phyloP scores from a whole-genome alignment of 2,113 vertebrate species.

The Riparia riparia region DNA sequence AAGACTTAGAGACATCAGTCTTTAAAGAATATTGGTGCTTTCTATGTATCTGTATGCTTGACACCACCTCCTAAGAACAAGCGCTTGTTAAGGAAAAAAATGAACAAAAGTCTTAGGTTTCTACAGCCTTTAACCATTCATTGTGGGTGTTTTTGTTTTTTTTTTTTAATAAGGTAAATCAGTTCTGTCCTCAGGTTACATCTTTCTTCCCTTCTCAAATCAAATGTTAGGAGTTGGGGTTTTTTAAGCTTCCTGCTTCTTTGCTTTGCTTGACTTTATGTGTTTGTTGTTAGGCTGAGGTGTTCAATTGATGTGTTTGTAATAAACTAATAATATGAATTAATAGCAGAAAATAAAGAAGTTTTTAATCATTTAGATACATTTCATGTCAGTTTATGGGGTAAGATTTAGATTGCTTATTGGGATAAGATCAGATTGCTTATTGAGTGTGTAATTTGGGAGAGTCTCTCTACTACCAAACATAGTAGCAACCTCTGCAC shows the following conservation, averaged over 20 bases:
- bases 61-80: not conserved
- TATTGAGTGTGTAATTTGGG: not conserved
- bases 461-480: not conserved
- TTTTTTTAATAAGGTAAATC: not conserved
- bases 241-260: not conserved
- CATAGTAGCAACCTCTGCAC: not conserved
- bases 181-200: not conserved
- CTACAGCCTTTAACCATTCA: not conserved
- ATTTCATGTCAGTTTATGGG: not conserved
- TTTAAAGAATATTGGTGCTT: not conserved
- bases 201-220: not conserved
- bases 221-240: accelerated
- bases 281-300: not conserved
- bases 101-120: not conserved
- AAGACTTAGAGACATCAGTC: not conserved
- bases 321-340: not conserved
- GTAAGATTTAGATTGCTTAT: not conserved
- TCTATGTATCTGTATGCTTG: not conserved
- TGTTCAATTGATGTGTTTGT: not conserved
- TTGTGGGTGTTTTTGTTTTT: not conserved
- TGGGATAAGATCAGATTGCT: not conserved
- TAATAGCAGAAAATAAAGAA: not conserved
- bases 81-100: not conserved
- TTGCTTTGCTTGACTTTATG: not conserved
- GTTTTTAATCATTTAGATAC: not conserved